phyloP scores from a whole-genome alignment of 2,888 invertebrate genomes.

The Zaprionus obscuricornis region DNA sequence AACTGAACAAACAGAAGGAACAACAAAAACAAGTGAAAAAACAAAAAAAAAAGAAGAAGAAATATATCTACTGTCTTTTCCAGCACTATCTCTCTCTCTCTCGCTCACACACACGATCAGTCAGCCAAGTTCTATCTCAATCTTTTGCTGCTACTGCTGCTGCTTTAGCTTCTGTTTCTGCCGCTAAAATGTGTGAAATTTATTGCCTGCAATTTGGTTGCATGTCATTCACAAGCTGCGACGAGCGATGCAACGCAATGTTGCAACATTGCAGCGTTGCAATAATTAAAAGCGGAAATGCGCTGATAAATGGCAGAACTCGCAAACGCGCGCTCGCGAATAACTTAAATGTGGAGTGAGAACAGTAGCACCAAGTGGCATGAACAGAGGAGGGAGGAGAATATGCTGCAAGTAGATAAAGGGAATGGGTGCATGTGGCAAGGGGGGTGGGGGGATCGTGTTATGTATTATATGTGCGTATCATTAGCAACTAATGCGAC shows the following conservation, averaged over 20 bases:
- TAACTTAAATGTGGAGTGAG: conserved; percentile 2
- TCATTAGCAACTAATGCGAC: conserved; percentile 64
- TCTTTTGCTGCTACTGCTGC: too few species aligned
- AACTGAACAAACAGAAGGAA: too few species aligned
- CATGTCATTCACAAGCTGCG: conserved; percentile 64
- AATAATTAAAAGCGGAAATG: conserved; percentile 79
- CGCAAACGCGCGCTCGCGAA: conserved; percentile 19
- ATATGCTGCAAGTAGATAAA: background rate
- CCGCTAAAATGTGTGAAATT: conserved; percentile 67
- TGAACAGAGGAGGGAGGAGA: background rate
- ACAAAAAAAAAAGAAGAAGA: too few species aligned
- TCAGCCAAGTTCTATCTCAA: too few species aligned
- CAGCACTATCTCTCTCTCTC: too few species aligned
- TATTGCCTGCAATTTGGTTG: conserved; percentile 79
- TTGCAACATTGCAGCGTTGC: conserved; percentile 56
- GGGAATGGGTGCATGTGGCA: too few species aligned
- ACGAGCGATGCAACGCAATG: conserved; percentile 12
- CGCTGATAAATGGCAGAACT: conserved; percentile 62
- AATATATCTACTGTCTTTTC: too few species aligned
- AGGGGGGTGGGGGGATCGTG: background rate
- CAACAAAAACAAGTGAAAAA: too few species aligned
- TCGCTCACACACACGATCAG: too few species aligned
- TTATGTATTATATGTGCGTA: conserved; percentile 21
- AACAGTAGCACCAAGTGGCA: conserved; percentile 3
- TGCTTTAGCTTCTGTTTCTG: background rate